phyloP scores from a whole-genome alignment of 2,113 vertebrate species.

The Zosterops hypoxanthus region DNA sequence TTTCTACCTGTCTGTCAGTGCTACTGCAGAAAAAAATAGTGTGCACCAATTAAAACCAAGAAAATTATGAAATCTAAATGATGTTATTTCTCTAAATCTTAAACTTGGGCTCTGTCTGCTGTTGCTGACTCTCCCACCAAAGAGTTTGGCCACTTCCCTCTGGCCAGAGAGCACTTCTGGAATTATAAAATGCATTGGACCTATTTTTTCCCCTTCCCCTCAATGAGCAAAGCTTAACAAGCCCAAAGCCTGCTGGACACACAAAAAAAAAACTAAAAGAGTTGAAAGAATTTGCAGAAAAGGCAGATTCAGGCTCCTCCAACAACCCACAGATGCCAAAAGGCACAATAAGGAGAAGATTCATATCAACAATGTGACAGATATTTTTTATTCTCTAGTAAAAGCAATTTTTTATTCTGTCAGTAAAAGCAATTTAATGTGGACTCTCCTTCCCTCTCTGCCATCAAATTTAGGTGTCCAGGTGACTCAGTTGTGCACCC shows the following conservation, averaged over 20 bases:
- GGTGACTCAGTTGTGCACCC: conserved; percentile 23
- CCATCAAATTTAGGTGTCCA: background rate
- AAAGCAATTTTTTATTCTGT: background rate
- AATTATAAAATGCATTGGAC: conserved; percentile 9
- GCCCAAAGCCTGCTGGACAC: conserved; percentile 57
- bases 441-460: background rate
- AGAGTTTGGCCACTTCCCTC: background rate
- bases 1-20: background rate
- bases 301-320: conserved; percentile 46
- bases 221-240: conserved; percentile 37
- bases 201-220: conserved; percentile 18
- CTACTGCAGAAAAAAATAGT: background rate
- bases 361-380: background rate
- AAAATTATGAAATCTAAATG: background rate
- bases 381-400: background rate
- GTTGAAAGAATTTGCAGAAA: conserved; percentile 60
- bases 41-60: background rate
- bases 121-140: background rate
- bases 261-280: conserved; percentile 51
- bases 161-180: conserved; percentile 11
- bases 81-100: background rate
- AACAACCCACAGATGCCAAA: conserved; percentile 55
- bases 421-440: conserved; percentile 44
- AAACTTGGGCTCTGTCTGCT: background rate
- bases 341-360: conserved; percentile 57